Base-by-base conservation (phyloP, 2,113 vertebrate species). In the Cyanistes caeruleus region DNA sequence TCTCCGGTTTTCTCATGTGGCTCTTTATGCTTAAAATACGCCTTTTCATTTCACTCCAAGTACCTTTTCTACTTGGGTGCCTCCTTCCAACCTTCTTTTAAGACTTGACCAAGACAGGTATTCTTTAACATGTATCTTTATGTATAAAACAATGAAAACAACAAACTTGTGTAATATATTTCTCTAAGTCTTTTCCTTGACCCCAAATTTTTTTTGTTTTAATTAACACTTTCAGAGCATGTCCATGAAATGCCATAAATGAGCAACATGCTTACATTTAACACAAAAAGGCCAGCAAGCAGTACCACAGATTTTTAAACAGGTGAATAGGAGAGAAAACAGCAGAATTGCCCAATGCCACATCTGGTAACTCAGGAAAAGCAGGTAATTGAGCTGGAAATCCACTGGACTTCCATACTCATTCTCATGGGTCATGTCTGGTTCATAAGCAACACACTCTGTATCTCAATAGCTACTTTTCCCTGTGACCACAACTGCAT, bases 11-110 rank as follows among this genome's bases (percentile, higher is more conserved):
- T 43, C 13, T 95, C 75, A 84, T 6, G 0, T 65, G 63, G 43
- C 20, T 48, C 51, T 85, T 93, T 74, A 93, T 37, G 35, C 67
- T 94, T 91, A 82, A 97, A 93, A 85, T 74, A 86, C 3, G 18
- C 46, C 33, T 83, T 77, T 82, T 76, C 22, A 67, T 83, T 95
- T 69, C 70, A 69, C 21, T 43, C 17, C 63, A 65, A 69, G 41
- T 53, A 65, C 13, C 30, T 53, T 65, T 65, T 77, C 46, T 51
- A 59, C 64, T 79, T 69, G 51, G 11, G 14, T 67, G 39, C n/a
- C 48, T 70, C 27, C 46, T 90, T 85, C 87, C 62, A 84, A 62
- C 21, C 9, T 73, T 87, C 9, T 85, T 69, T 59, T 37, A 28
- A 10, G 25, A 83, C 7, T 48, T 5, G 15, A 17, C 11, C 7